Evolutionary conservation across 2,113 vertebrate species (phyloP).

Genomic region (Callospermophilus lateralis): DNA sequence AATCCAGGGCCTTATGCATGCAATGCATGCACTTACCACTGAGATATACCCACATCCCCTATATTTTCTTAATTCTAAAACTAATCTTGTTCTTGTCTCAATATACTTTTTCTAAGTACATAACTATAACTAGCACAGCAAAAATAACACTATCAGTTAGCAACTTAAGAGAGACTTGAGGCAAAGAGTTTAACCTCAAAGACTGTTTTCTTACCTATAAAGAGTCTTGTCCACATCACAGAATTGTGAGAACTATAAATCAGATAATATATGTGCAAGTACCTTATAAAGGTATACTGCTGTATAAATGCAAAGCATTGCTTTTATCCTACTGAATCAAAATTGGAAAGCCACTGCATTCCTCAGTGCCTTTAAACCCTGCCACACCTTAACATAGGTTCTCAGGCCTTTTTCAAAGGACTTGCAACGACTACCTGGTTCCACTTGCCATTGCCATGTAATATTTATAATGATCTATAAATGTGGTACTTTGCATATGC

Average conservation of each 20-base stretch:
- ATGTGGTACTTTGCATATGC: not conserved
- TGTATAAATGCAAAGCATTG: not conserved
- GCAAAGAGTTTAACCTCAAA: not conserved
- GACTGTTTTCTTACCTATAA: not conserved
- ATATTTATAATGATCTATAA: not conserved
- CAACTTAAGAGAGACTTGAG: not conserved
- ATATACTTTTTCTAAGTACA: not conserved
- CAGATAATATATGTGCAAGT: not conserved
- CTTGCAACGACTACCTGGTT: not conserved
- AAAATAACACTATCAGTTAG: not conserved
- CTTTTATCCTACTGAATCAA: not conserved
- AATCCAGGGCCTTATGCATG: not conserved
- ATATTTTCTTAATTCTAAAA: constrained; percentile 22
- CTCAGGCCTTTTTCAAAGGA: not conserved
- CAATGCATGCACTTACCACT: not conserved
- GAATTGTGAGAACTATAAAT: not conserved
- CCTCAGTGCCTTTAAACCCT: not conserved
- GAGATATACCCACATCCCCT: not conserved
- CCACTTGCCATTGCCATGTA: not conserved
- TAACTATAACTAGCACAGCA: not conserved
- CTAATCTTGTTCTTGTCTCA: not conserved
- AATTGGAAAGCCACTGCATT: not conserved
- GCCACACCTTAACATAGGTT: not conserved
- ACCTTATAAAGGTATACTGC: not conserved
- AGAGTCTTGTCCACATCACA: not conserved